A percentile compares a stretch with the other conserved stretches of the same genome.
These are phyloP conservation scores for Galbula dea DNA, from an alignment of 2,113 vertebrate genomes.

Conservation along the genomic window DNA sequence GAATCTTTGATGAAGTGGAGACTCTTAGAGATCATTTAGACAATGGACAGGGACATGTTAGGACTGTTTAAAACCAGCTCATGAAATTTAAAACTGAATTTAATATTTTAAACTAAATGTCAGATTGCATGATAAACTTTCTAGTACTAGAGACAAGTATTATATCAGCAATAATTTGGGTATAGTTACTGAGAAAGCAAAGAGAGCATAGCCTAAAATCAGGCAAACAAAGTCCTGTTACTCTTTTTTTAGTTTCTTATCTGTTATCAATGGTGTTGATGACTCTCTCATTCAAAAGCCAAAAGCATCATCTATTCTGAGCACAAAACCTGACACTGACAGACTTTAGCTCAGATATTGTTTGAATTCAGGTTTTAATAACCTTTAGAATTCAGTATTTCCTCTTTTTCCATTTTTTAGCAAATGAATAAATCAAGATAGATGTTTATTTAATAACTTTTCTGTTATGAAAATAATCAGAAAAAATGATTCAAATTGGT, in stretches of 20 bases:
- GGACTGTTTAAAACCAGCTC: neutral
- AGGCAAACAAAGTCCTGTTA: neutral
- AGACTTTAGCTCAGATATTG: neutral
- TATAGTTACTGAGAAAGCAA: neutral
- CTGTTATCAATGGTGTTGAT: neutral
- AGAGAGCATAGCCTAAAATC: neutral
- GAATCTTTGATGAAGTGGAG: neutral
- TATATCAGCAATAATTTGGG: neutral
- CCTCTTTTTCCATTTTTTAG: neutral
- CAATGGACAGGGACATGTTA: neutral
- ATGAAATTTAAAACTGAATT: neutral
- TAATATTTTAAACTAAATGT: neutral
- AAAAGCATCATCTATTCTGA: neutral
- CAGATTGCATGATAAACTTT: neutral
- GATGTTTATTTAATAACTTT: neutral
- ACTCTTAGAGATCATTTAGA: neutral
- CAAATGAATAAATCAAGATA: neutral
- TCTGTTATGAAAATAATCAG: conserved; percentile 24
- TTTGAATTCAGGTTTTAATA: neutral
- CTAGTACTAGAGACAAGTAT: neutral
- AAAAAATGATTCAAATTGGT: neutral
- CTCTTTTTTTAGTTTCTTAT: neutral
- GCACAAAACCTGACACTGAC: neutral
- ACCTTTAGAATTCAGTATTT: neutral
- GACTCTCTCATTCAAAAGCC: neutral